Conservation (phyloP, 2,113 vertebrate genomes). For the Petromus typicus region DNA sequence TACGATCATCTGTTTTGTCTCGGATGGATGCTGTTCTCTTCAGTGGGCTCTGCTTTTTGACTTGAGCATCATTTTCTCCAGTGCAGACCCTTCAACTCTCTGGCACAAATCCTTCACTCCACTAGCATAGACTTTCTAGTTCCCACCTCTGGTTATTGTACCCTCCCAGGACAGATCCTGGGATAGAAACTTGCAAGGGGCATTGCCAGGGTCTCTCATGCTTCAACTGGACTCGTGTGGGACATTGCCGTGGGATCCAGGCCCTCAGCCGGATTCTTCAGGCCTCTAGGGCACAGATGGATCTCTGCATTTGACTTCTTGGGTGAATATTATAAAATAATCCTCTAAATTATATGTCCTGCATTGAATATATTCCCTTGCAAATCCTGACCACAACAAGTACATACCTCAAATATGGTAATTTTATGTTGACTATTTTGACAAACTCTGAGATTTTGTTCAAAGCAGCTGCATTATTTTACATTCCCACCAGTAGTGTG, state of each 20-base stretch:
- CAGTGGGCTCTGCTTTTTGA: neutral
- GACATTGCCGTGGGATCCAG: neutral
- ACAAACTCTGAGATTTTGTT: neutral
- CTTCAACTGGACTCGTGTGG: neutral
- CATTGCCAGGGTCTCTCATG: neutral
- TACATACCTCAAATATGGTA: neutral
- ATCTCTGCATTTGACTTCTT: neutral
- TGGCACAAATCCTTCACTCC: neutral
- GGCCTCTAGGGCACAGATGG: neutral
- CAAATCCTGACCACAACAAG: neutral
- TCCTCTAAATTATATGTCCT: neutral
- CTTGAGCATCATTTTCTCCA: neutral
- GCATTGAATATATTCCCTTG: neutral
- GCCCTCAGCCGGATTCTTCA: neutral
- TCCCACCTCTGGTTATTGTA: neutral
- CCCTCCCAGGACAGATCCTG: neutral
- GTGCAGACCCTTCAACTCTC: neutral
- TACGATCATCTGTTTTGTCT: neutral
- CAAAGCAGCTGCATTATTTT: neutral
- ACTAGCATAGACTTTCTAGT: neutral
- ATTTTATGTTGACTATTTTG: neutral
- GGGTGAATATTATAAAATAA: neutral
- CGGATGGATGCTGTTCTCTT: neutral
- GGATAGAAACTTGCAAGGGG: neutral
- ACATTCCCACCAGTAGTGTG: neutral